Evolutionary conservation across 1,140 invertebrate genomes (phyloP), one percentile per base, ranked within the genome.

Genomic region (Achatina immaculata): DNA sequence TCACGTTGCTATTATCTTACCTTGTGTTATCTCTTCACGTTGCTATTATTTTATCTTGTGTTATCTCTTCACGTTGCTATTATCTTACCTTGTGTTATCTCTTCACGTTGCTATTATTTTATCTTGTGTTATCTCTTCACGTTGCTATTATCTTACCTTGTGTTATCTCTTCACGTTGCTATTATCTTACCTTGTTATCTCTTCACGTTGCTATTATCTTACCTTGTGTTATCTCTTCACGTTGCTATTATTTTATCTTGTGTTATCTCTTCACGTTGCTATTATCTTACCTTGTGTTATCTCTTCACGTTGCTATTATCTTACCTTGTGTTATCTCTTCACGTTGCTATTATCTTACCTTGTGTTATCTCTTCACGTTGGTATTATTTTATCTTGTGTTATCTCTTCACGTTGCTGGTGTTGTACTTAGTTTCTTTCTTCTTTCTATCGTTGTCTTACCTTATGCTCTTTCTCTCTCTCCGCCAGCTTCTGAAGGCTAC

Each of bases 401-500:
- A n/a, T n/a, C n/a, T n/a, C n/a, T n/a, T n/a, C n/a, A n/a, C n/a
- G n/a, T n/a, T n/a, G n/a, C n/a, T n/a, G n/a, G n/a, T n/a, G n/a
- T n/a, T n/a, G n/a, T n/a, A n/a, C n/a, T n/a, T n/a, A n/a, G n/a
- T n/a, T n/a, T n/a, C n/a, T n/a, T n/a, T n/a, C n/a, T n/a, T n/a
- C n/a, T n/a, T n/a, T n/a, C n/a, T n/a, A n/a, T n/a, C 11, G 24
- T n/a, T n/a, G 24, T 21, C 55, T 58, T 83, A 89, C 88, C 84
- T 84, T 86, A 88, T 97, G 97, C 89, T 98, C 95, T n/a, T 83
- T 84, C 51, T 83, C 83, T 78, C 92, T 93, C 93, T 92, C 97
- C 95, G 90, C 97, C 96, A 80, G 95, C 94, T 84, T 95, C 92
- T 43, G 95, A 95, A 95, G 87, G 72, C 94, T 93, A 9, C 88